Conservation (phyloP, 2,113 vertebrate genomes). For the Chinchilla lanigera region DNA sequence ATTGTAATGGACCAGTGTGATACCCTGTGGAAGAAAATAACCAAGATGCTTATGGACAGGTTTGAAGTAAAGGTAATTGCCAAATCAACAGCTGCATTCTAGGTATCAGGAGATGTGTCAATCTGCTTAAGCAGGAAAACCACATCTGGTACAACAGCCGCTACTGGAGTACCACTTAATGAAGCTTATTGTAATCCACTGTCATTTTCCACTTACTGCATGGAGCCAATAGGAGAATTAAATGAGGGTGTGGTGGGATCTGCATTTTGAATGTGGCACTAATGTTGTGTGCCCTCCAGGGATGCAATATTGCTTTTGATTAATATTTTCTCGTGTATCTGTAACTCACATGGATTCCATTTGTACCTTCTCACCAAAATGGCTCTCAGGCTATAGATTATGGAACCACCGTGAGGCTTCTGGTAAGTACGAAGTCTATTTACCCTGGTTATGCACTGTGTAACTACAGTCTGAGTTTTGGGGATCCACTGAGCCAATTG, state of each 20-base stretch:
- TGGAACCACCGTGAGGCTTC: neutral
- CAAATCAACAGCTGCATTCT: neutral
- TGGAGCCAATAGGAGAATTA: neutral
- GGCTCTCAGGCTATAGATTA: neutral
- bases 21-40: neutral
- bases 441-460: neutral
- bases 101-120: neutral
- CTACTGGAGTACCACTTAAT: neutral
- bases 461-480: neutral
- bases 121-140: neutral
- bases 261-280: neutral
- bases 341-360: neutral
- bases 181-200: neutral
- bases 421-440: neutral
- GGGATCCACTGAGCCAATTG: neutral
- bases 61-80: neutral
- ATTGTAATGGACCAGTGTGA: neutral
- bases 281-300: neutral
- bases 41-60: neutral
- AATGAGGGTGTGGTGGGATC: neutral
- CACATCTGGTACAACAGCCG: neutral
- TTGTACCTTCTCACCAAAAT: neutral
- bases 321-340: neutral
- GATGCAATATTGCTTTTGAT: neutral
- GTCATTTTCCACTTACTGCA: neutral